These are phyloP conservation scores for Trichopria drosophilae DNA, from an alignment of 2,888 invertebrate genomes.

Conservation along the genomic window DNA sequence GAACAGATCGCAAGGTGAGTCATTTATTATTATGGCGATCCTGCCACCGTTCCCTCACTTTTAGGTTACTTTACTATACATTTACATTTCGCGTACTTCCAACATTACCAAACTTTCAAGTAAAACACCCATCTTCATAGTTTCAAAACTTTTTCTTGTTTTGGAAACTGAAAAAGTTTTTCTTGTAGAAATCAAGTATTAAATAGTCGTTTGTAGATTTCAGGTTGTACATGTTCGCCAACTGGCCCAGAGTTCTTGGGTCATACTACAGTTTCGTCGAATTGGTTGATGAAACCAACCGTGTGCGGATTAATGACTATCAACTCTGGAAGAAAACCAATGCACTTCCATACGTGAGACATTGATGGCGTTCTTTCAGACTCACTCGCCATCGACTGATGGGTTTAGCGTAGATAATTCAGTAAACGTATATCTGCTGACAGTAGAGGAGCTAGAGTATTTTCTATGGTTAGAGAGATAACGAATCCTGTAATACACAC, in stretches of 20 bases:
- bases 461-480: too few relatives aligned
- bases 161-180: constrained; percentile 1
- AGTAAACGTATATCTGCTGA: background rate
- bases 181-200: background rate
- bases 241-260: constrained; percentile 69
- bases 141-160: background rate
- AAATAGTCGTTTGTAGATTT: constrained; percentile 64
- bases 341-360: constrained; percentile 46
- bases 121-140: background rate
- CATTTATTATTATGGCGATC: constrained; percentile 24
- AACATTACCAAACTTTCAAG: too few relatives aligned
- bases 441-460: too few relatives aligned
- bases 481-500: constrained; percentile 51
- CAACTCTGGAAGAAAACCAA: constrained; percentile 58
- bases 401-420: background rate
- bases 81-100: background rate
- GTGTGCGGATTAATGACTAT: constrained; percentile 58
- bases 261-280: constrained; percentile 67
- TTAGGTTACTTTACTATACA: constrained; percentile 35
- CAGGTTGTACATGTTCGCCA: constrained; percentile 69
- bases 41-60: constrained; percentile 24
- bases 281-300: constrained; percentile 59
- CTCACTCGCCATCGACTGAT: background rate
- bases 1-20: constrained; percentile 72
- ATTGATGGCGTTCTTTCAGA: constrained; percentile 59